phyloP scores from a whole-genome alignment of 1,140 invertebrate species.

The Brachionus sp. region DNA sequence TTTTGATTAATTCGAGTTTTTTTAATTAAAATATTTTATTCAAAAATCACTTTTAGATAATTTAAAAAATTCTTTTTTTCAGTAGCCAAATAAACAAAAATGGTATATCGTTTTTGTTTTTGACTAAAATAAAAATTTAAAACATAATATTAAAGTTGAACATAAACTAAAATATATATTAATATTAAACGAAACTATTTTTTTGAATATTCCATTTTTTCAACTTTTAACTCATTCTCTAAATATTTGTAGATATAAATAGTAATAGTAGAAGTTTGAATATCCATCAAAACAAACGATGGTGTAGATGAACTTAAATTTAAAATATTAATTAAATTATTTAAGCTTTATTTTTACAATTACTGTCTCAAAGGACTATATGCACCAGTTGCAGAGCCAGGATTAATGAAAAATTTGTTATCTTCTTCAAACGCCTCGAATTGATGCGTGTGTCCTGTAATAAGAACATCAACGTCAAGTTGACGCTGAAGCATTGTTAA shows the following conservation, averaged over 20 bases:
- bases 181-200: neutral
- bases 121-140: neutral
- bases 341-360: neutral
- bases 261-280: constrained; percentile 92
- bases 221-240: constrained; percentile 92
- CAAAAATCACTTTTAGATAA: neutral
- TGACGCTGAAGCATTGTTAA: constrained; percentile 89
- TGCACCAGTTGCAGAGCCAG: constrained; percentile 95
- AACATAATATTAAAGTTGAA: neutral
- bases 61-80: neutral
- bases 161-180: neutral
- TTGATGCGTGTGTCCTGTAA: constrained; percentile 96
- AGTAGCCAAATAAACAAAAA: neutral
- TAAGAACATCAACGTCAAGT: constrained; percentile 95
- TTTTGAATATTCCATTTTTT: constrained; percentile 95
- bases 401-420: constrained; percentile 98
- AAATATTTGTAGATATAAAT: constrained; percentile 97
- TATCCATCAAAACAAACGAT: constrained; percentile 97
- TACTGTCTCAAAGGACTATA: constrained; percentile 86
- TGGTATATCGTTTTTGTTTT: too few species aligned
- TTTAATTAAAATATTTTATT: neutral
- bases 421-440: constrained; percentile 98
- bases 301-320: constrained; percentile 64
- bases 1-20: too few species aligned
- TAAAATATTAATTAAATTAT: neutral